Percentiles rank a stretch among this genome's conserved stretches.
These are phyloP conservation scores for Deilephila elpenor DNA, from an alignment of 2,888 invertebrate genomes.

Conservation along the genomic window DNA sequence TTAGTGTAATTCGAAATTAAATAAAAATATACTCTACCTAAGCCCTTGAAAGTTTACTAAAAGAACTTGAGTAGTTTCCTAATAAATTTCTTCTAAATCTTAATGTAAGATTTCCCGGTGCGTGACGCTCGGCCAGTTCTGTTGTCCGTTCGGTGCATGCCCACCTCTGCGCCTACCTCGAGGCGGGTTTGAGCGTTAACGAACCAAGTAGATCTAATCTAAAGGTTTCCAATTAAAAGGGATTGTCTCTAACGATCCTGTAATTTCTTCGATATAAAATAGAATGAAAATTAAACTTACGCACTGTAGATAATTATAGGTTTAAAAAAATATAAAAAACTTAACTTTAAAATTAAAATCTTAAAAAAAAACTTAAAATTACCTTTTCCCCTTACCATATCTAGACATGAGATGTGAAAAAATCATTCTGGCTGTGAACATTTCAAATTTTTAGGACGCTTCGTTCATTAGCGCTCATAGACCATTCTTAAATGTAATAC, in stretches of 20 bases:
- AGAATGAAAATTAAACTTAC: conserved; percentile 77
- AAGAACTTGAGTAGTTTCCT: conserved; percentile 76
- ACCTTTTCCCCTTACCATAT: conserved; percentile 76
- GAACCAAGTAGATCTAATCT: conserved; percentile 53
- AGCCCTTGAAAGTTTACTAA: conserved; percentile 69
- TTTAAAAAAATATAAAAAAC: conserved; percentile 70
- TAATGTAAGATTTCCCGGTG: conserved; percentile 73
- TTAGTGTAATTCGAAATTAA: conserved; percentile 77
- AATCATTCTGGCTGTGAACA: conserved; percentile 84
- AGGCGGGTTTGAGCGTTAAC: conserved; percentile 25
- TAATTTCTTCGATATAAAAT: conserved; percentile 67
- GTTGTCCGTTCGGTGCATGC: background rate
- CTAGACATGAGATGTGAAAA: conserved; percentile 75
- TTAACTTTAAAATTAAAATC: conserved; percentile 65
- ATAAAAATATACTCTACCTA: conserved; percentile 64
- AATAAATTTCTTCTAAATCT: conserved; percentile 80
- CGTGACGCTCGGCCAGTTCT: conserved; percentile 34
- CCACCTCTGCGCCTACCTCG: background rate
- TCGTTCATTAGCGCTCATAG: conserved; percentile 52
- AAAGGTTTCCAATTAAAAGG: conserved; percentile 72
- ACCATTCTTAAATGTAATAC: conserved; percentile 42
- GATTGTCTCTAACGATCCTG: conserved; percentile 66
- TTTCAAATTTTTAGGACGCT: conserved; percentile 73
- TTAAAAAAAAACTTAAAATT: conserved; percentile 62
- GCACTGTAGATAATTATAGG: conserved; percentile 82